A percentile compares a stretch with the other conserved stretches of the same genome.
Evolutionary conservation across 2,113 vertebrate species (phyloP).

Genomic region (Sphaerodactylus townsendi): DNA sequence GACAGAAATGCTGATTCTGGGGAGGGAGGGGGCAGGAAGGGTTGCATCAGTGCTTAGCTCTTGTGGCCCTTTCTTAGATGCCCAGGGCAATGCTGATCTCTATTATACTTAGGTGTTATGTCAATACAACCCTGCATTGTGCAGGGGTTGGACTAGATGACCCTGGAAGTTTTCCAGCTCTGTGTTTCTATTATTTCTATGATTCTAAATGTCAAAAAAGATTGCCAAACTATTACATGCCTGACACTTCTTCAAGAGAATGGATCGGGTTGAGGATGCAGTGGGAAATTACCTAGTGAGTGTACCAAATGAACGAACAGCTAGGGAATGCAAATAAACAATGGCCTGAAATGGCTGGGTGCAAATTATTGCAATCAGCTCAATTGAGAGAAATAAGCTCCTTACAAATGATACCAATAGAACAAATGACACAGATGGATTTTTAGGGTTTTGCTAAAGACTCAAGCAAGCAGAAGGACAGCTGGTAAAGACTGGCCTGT

Average conservation of each 20-base stretch:
- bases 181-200: too few relatives aligned
- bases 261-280: not conserved
- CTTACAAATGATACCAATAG: not conserved
- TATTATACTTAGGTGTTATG: too few relatives aligned
- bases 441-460: not conserved
- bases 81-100: too few relatives aligned
- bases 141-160: too few relatives aligned
- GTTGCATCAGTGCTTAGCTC: too few relatives aligned
- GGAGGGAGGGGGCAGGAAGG: too few relatives aligned
- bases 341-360: not conserved
- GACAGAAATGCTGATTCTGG: too few relatives aligned
- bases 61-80: too few relatives aligned
- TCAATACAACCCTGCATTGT: too few relatives aligned
- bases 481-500: not conserved
- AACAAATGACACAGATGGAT: not conserved
- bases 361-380: conserved; percentile 32
- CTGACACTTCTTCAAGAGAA: accelerated
- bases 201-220: not conserved
- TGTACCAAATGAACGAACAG: conserved; percentile 9
- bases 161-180: too few relatives aligned
- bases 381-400: conserved; percentile 26
- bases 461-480: not conserved
- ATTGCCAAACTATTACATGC: not conserved
- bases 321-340: conserved; percentile 30
- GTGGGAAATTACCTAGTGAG: conserved; percentile 56